Base-by-base conservation (phyloP, 2,888 invertebrate genomes). In the Caenorhabditis macrosperma region DNA sequence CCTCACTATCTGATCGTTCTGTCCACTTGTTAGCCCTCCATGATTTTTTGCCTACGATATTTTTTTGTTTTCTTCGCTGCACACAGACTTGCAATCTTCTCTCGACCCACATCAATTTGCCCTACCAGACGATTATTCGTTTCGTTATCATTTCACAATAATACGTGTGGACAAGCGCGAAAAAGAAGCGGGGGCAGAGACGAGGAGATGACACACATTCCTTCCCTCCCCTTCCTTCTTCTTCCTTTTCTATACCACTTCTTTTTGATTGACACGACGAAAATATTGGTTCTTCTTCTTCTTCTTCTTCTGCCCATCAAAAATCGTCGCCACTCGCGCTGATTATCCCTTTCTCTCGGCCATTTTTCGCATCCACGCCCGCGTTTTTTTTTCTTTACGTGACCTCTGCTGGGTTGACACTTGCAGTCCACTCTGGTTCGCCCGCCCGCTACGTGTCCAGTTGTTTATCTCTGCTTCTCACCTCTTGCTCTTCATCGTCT, bases 41-140 rank as follows among this genome's bases (percentile, higher is more conserved):
- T 7, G n/a, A 28, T 57, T 35, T 20, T 35, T 30, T 57, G 4
- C 12, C 10, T 20, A 6, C 22, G 22, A 10, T 15, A 15, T 24
- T 52, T 52, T 52, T 12, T 12, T 52, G 24, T 10, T 22, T 9
- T 52, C n/a, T 44, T 44, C n/a, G 17, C 2, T 28, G 10, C 30
- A 15, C 17, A 33, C 33, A 15, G 26, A 30, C 26, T 54, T 15
- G 10, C 54, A n/a, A 10, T 30, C 1, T 38, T 26, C 28, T 5
- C 44, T 41, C 54, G 66, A 44, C 66, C 66, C 52, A 67, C 2
- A 33, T 55, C 30, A 33, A 30, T 44, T 67, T 66, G 66, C 55
- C 46, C 66, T 52, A 22, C 66, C 55, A 67, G 66, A n/a, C n/a
- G n/a, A n/a, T 67, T 61, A 4, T 7, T 10, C 15, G 5, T 7